phyloP scores from a whole-genome alignment of 2,113 vertebrate species.

The Sinocyclocheilus maitianheensis region DNA sequence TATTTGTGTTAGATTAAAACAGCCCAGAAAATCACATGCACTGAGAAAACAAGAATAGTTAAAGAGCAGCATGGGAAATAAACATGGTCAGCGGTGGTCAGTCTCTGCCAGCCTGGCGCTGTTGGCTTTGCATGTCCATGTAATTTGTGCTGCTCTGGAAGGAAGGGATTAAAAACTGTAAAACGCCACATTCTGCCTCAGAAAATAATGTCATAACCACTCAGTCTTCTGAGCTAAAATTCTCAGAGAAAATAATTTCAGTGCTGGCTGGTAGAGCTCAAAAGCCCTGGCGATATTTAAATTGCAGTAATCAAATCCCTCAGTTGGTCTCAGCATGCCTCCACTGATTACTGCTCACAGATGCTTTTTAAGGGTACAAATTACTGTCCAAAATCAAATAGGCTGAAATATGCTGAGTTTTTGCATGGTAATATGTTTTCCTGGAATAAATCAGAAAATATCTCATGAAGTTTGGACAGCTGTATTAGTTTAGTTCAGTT shows the following conservation, averaged over 20 bases:
- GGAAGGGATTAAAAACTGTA: slow-evolving; percentile 31
- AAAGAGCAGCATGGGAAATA: slow-evolving; percentile 29
- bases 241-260: slow-evolving; percentile 42
- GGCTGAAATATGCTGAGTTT: slow-evolving; percentile 29
- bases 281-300: slow-evolving; percentile 51
- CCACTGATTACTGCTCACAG: slow-evolving; percentile 26
- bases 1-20: slow-evolving; percentile 1
- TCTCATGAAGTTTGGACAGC: slow-evolving; percentile 17
- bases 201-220: slow-evolving; percentile 15
- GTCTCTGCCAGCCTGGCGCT: slow-evolving; percentile 18
- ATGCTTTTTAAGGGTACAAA: slow-evolving; percentile 39
- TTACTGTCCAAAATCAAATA: slow-evolving; percentile 42
- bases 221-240: slow-evolving; percentile 25
- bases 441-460: slow-evolving; percentile 3
- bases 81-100: slow-evolving; percentile 29
- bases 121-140: neutral
- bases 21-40: neutral
- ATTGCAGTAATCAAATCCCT: slow-evolving; percentile 42
- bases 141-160: slow-evolving; percentile 12
- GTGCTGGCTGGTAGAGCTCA: slow-evolving; percentile 18
- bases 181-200: slow-evolving; percentile 14
- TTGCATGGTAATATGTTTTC: slow-evolving; percentile 24
- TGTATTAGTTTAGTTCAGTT: slow-evolving; percentile 4
- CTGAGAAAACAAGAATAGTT: neutral
- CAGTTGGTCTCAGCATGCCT: slow-evolving; percentile 33